These are phyloP conservation scores for Drosophila pallidifrons DNA, from an alignment of 1,140 invertebrate genomes.

Conservation along the genomic window DNA sequence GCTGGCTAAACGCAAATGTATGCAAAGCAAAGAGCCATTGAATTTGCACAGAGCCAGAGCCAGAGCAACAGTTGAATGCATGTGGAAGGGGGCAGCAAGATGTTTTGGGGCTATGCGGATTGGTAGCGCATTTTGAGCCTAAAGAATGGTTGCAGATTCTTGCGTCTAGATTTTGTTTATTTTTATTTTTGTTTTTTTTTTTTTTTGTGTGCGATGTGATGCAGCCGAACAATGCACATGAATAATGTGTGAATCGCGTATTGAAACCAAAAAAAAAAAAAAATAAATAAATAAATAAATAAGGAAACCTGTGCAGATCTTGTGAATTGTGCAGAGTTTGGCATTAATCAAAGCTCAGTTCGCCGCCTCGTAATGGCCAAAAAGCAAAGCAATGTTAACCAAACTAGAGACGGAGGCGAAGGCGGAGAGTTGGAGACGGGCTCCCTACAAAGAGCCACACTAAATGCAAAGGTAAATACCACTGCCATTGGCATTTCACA, in stretches of 20 bases:
- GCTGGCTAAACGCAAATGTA: constrained; percentile 81
- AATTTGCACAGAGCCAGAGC: constrained; percentile 62
- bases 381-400: constrained; percentile 6
- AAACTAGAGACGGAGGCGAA: no score
- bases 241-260: constrained; percentile 81
- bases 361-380: constrained; percentile 73
- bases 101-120: constrained; percentile 24
- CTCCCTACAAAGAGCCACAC: constrained; percentile 49
- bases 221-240: constrained; percentile 76
- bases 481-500: constrained; percentile 78
- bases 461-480: constrained; percentile 76
- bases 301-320: constrained; percentile 71
- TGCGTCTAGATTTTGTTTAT: constrained; percentile 82
- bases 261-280: constrained; percentile 27
- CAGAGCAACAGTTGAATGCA: not conserved
- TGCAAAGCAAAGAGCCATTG: constrained; percentile 82
- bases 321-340: constrained; percentile 67
- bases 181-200: constrained; percentile 71
- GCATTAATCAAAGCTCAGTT: constrained; percentile 79
- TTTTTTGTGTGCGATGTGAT: constrained; percentile 53
- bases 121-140: constrained; percentile 40
- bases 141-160: constrained; percentile 82
- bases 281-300: constrained; percentile 14
- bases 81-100: not conserved
- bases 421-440: not conserved